phyloP scores from a whole-genome alignment of 2,888 invertebrate species.

The Apodemia zela region DNA sequence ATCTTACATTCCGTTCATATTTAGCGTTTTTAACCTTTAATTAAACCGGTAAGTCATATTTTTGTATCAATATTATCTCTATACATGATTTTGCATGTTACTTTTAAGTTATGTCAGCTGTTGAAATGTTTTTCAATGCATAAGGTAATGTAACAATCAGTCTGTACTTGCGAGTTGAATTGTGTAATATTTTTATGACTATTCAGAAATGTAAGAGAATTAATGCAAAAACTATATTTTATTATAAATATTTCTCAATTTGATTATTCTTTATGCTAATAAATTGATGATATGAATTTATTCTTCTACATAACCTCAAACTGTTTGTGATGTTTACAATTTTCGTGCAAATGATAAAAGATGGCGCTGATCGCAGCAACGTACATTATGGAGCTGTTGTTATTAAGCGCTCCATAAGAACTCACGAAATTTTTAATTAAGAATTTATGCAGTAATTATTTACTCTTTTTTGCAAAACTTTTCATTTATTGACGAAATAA shows the following conservation, averaged over 20 bases:
- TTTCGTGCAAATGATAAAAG: constrained; percentile 37
- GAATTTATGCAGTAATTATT: no score
- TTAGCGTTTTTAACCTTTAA: constrained; percentile 10
- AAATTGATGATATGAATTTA: neutral
- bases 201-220: neutral
- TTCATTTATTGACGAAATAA: no score
- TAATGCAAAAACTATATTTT: no score
- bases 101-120: neutral
- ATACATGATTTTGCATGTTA: constrained; percentile 22
- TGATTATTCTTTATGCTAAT: neutral
- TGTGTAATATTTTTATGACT: constrained; percentile 22
- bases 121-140: constrained; percentile 11
- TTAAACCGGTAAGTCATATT: constrained; percentile 50
- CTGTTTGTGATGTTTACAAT: constrained; percentile 33
- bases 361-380: constrained; percentile 37
- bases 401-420: neutral
- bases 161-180: constrained; percentile 32
- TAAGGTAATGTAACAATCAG: constrained; percentile 28
- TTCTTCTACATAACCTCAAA: constrained; percentile 55
- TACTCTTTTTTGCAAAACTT: no score
- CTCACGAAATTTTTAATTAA: no score
- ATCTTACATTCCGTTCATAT: constrained; percentile 29
- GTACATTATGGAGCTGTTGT: neutral
- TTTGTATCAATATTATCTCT: constrained; percentile 25
- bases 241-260: neutral